Evolutionary conservation across 2,113 vertebrate genomes (phyloP).

Genomic region (Mesoclemmys tuberculata): DNA sequence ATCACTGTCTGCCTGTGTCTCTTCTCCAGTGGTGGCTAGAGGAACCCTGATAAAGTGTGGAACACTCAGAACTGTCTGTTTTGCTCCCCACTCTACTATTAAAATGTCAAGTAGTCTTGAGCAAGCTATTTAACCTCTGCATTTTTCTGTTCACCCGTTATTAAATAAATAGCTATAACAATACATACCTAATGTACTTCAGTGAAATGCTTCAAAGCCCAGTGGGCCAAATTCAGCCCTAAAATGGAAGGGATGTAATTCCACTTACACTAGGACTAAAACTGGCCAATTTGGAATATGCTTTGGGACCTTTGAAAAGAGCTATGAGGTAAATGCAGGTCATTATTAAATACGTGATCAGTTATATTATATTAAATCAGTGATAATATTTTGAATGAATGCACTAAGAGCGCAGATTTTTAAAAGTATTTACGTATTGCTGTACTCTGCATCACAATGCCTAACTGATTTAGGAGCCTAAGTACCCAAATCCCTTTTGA

Average conservation of each 20-base stretch:
- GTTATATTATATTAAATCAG: not conserved
- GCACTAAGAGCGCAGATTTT: not conserved
- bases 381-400: not conserved
- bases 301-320: not conserved
- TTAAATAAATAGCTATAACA: not conserved
- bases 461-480: not conserved
- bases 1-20: not conserved
- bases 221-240: not conserved
- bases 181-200: not conserved
- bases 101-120: not conserved
- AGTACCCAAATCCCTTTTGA: not conserved
- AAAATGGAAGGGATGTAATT: not conserved
- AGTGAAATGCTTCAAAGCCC: not conserved
- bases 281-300: not conserved
- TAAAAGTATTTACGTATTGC: not conserved
- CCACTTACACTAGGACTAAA: not conserved
- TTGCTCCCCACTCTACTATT: not conserved
- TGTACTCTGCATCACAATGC: not conserved
- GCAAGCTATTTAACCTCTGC: not conserved
- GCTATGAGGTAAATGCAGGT: not conserved
- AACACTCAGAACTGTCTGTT: not conserved
- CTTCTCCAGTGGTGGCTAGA: not conserved
- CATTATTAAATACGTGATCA: not conserved
- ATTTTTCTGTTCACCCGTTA: not conserved
- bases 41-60: not conserved